Conservation (phyloP, 2,888 invertebrate species). For the Taenaris catops region DNA sequence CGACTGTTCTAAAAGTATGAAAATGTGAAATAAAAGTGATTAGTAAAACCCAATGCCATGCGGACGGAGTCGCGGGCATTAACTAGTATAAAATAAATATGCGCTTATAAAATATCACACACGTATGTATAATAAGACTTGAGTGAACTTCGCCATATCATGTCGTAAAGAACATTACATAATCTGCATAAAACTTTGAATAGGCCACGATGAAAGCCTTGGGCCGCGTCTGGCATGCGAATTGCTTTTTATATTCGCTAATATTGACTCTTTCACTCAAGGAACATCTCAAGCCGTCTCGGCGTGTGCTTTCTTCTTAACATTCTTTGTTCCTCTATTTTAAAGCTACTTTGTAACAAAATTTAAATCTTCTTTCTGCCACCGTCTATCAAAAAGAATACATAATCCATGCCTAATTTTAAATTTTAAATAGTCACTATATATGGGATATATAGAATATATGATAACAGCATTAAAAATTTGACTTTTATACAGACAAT, state of each 20-base stretch:
- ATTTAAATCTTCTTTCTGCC: no score
- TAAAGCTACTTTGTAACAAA: no score
- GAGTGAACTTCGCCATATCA: conserved; percentile 72
- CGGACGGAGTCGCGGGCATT: not conserved
- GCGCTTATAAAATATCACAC: conserved; percentile 34
- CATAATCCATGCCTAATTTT: no score
- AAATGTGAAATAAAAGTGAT: no score
- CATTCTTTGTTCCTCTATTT: conserved; percentile 14
- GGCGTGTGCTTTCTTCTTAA: conserved; percentile 11
- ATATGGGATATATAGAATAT: no score
- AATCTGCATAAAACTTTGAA: conserved; percentile 77
- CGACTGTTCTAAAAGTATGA: no score
- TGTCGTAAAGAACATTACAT: conserved; percentile 73
- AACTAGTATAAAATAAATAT: conserved; percentile 32
- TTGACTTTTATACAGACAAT: no score
- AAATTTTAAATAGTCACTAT: no score
- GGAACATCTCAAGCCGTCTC: conserved; percentile 9
- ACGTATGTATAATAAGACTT: conserved; percentile 67
- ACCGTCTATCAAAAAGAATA: no score
- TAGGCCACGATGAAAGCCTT: conserved; percentile 69
- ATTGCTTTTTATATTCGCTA: conserved; percentile 64
- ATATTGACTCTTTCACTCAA: conserved; percentile 56
- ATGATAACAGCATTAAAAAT: no score
- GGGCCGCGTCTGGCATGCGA: conserved; percentile 69
- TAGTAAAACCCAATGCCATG: no score